Base-by-base conservation (phyloP, 2,888 invertebrate species). In the Oeneis ivallda region DNA sequence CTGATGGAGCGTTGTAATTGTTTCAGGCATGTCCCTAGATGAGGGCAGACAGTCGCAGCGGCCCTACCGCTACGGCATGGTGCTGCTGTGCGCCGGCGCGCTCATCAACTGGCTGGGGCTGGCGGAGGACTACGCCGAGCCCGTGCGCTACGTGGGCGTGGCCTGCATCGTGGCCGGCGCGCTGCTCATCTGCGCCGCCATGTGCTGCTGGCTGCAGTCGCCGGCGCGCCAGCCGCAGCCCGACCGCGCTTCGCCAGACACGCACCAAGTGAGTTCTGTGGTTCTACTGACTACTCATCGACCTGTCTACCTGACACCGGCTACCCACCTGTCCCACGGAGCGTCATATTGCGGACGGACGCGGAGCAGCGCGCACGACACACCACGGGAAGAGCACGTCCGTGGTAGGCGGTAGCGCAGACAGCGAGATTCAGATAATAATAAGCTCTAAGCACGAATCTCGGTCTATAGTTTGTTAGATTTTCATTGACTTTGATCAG, bases 111-210 rank as follows among this genome's bases (percentile, higher is more conserved):
- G 95, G 95, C 87, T 95, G 70, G 95, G 95, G 32, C 88, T 95
- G 71, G 95, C 95, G 0, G 95, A 95, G 79, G 94, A 94, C 82
- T 95, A 94, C 81, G 94, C 95, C 63, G 95, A 95, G 82, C 95
- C 95, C 7, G 94, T 94, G 71, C 92, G 95, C 79, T 95, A 95
- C 83, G 93, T 95, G 73, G 95, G 95, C 70, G 95, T 95, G 66
- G 95, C 95, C 32, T 94, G 95, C 85, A 95, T 95, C 74, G 93
- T 95, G n/a, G 94, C 94, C 17, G 95, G 95, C 41, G 94, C 95
- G 1, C 91, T 95, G 72, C 93, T 95, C 76, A 95, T 95, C 76
- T 95, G 95, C 79, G 93, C 94, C 32, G 95, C 95, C 64, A 95
- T 95, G 94, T 95, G 95, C 83, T 94, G 95, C 83, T 95, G 95